A percentile compares a stretch with the other conserved stretches of the same genome.
Evolutionary conservation across 30 jellyfish, hydroid and myxozoan species (phyloP).

Genomic region (Pseudorhiza aurosa): DNA sequence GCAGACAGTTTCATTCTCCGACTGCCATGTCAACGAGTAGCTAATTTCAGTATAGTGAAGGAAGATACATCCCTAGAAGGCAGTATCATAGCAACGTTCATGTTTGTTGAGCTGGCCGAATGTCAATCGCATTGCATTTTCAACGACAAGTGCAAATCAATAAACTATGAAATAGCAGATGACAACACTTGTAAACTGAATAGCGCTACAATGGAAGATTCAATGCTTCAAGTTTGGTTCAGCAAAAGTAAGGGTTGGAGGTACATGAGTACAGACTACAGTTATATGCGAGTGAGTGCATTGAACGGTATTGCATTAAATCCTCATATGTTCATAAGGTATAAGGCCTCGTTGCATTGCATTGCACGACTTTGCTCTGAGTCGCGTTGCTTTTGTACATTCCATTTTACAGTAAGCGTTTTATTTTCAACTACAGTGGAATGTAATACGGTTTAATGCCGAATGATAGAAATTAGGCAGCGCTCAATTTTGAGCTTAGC

Average conservation of each 20-base stretch:
- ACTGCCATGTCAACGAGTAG: conserved; percentile 19
- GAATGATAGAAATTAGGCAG: no score
- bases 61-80: conserved; percentile 16
- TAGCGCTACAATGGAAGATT: conserved; percentile 35
- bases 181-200: conserved; percentile 46
- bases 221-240: neutral
- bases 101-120: conserved; percentile 1
- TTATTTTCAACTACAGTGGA: no score
- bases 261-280: conserved; percentile 37
- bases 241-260: conserved; percentile 29
- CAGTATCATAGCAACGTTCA: conserved; percentile 31
- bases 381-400: neutral
- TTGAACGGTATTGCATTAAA: no score
- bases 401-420: no score
- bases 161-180: conserved; percentile 4
- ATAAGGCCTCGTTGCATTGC: neutral
- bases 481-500: no score
- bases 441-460: no score
- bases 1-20: conserved; percentile 27
- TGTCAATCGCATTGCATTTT: conserved; percentile 40
- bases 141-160: conserved; percentile 26
- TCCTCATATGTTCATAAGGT: no score
- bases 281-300: neutral
- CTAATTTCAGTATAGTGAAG: conserved; percentile 27
- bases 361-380: no score